A percentile compares a stretch with the other conserved stretches of the same genome.
Evolutionary conservation across 2,888 invertebrate species (phyloP).

Genomic region (Campoletis raptor): DNA sequence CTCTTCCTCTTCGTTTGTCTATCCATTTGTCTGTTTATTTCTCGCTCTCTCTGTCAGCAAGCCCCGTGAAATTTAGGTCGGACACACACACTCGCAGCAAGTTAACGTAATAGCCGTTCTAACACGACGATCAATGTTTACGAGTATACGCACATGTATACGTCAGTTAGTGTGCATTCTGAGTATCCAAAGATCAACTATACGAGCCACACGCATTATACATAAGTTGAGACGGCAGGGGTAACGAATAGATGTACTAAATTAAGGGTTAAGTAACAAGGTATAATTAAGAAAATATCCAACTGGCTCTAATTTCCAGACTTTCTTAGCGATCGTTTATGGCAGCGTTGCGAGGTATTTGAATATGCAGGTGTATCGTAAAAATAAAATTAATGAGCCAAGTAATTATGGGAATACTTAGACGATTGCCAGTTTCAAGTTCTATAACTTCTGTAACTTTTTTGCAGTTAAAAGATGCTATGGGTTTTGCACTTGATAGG

Average conservation of each 20-base stretch:
- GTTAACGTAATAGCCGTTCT: conserved; percentile 65
- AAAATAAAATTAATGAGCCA: neutral
- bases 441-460: neutral
- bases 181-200: conserved; percentile 44
- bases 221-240: conserved; percentile 19
- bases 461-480: neutral
- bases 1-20: neutral
- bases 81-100: conserved; percentile 64
- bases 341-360: neutral
- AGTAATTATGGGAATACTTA: neutral
- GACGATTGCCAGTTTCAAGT: neutral
- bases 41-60: conserved; percentile 14
- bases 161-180: conserved; percentile 7
- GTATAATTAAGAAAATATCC: neutral
- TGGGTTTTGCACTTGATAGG: neutral
- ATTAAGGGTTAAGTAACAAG: conserved; percentile 37
- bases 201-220: conserved; percentile 21
- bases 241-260: conserved; percentile 33
- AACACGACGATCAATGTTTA: conserved; percentile 68
- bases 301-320: neutral
- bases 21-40: neutral
- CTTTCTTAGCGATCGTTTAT: neutral
- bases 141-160: conserved; percentile 33
- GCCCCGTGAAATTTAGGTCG: conserved; percentile 67
- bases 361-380: neutral